phyloP scores from a whole-genome alignment of 2,888 invertebrate species.

The Dasysyrphus tricinctus region DNA sequence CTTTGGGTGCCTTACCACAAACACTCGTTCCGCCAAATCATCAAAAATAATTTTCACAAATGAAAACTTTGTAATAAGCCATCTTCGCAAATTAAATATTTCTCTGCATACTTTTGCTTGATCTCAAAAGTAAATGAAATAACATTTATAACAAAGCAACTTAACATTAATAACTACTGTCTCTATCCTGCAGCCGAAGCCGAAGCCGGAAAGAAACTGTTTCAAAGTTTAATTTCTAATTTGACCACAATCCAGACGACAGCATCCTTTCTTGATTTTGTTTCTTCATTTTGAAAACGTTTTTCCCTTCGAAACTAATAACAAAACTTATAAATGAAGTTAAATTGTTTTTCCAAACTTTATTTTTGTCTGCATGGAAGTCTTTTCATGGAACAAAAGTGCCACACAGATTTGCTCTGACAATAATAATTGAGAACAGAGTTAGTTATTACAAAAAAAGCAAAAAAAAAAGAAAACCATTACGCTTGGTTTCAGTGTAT shows the following conservation, averaged over 20 bases:
- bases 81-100: not conserved
- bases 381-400: conserved; percentile 39
- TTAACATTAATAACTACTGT: conserved; percentile 20
- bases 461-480: not conserved
- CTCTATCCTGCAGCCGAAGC: not conserved
- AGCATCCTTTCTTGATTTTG: conserved; percentile 17
- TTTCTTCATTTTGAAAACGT: conserved; percentile 3
- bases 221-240: conserved; percentile 36
- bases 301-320: conserved; percentile 65
- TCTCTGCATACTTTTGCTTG: not conserved
- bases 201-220: conserved; percentile 19
- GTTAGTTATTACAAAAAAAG: too few relatives aligned
- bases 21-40: too few relatives aligned
- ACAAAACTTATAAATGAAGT: conserved; percentile 70
- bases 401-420: conserved; percentile 6
- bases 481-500: not conserved
- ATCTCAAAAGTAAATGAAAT: conserved; percentile 33
- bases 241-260: conserved; percentile 65
- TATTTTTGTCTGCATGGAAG: conserved; percentile 20
- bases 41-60: not conserved
- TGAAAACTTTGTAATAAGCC: not conserved
- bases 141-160: conserved; percentile 29
- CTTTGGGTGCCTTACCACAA: too few relatives aligned
- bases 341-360: conserved; percentile 68
- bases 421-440: not conserved